phyloP scores from a whole-genome alignment of 1,140 invertebrate genomes.

The Drosophila oshimai region DNA sequence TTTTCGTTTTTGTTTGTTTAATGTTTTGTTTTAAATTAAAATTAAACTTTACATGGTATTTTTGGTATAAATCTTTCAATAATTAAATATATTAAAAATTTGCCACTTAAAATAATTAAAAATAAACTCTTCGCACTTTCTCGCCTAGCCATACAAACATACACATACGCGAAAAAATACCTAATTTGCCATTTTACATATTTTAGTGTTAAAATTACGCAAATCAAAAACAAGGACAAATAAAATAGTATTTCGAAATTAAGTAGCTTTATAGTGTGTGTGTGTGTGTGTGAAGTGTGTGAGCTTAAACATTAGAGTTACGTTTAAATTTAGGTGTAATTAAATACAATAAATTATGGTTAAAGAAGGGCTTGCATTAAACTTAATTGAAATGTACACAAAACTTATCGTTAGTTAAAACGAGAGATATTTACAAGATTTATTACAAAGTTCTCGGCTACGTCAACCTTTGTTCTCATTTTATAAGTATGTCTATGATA shows the following conservation, averaged over 20 bases:
- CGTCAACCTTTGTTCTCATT: constrained; percentile 52
- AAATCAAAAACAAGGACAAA: constrained; percentile 55
- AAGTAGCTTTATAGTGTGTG: constrained; percentile 47
- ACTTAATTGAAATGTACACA: constrained; percentile 70
- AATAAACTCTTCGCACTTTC: constrained; percentile 55
- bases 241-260: constrained; percentile 71
- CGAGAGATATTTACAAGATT: constrained; percentile 58
- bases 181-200: constrained; percentile 63
- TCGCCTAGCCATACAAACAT: constrained; percentile 55
- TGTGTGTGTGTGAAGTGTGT: constrained; percentile 30
- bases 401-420: constrained; percentile 65
- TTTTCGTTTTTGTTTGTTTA: constrained; percentile 41
- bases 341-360: constrained; percentile 71
- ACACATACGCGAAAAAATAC: constrained; percentile 56
- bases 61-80: constrained; percentile 79
- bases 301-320: constrained; percentile 40
- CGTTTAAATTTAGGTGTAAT: constrained; percentile 46
- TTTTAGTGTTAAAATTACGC: constrained; percentile 31
- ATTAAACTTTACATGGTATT: constrained; percentile 80
- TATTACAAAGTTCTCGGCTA: constrained; percentile 67
- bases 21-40: constrained; percentile 61
- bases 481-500: constrained; percentile 60
- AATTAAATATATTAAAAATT: constrained; percentile 78
- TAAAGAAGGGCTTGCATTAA: constrained; percentile 57
- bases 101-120: constrained; percentile 64